Evolutionary conservation across 2,113 vertebrate genomes (phyloP).

Genomic region (Speoplatyrhinus poulsoni): DNA sequence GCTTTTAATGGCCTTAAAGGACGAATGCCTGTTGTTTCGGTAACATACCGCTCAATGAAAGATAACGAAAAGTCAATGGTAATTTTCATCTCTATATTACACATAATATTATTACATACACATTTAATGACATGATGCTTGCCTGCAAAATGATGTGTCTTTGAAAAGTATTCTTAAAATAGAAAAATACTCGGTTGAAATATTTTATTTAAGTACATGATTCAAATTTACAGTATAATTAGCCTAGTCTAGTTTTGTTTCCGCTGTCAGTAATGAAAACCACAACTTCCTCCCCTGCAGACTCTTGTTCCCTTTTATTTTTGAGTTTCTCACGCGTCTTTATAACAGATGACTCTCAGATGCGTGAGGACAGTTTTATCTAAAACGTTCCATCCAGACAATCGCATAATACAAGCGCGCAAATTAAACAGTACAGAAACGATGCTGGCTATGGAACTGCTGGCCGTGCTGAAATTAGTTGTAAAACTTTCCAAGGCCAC

Average conservation of each 20-base stretch:
- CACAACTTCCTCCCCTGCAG: slow-evolving; percentile 21
- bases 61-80: slow-evolving; percentile 38
- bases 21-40: slow-evolving; percentile 37
- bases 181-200: background rate
- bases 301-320: background rate
- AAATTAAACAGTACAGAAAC: too few relatives aligned
- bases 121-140: background rate
- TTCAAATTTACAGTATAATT: too few relatives aligned
- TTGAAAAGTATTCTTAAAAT: background rate
- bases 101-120: background rate
- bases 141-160: background rate
- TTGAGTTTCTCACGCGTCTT: background rate
- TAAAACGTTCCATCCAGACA: too few relatives aligned
- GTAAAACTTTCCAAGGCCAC: too few relatives aligned
- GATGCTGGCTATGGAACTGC: too few relatives aligned
- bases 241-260: too few relatives aligned
- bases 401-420: too few relatives aligned
- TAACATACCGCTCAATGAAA: slow-evolving; percentile 13
- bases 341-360: too few relatives aligned
- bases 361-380: too few relatives aligned
- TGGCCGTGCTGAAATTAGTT: too few relatives aligned
- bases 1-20: slow-evolving; percentile 5
- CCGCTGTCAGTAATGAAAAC: slow-evolving; percentile 8
- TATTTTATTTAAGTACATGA: too few relatives aligned
- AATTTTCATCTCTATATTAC: background rate